Percentiles rank a stretch among this genome's conserved stretches.
Conservation (phyloP, 2,888 invertebrate species). For the Calephelis perditalis region DNA sequence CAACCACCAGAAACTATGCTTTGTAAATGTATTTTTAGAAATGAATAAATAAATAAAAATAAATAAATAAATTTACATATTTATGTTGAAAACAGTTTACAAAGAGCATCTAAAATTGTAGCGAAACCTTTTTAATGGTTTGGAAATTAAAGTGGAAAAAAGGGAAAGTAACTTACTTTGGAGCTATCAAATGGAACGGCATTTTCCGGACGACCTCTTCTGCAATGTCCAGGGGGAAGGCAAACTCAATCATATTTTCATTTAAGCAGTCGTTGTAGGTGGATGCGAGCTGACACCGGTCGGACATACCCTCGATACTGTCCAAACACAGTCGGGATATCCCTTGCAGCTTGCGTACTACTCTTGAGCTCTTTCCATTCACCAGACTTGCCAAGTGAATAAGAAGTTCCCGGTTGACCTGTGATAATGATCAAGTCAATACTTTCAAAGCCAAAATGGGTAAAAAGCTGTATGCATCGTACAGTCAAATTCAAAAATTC, state of each 20-base stretch:
- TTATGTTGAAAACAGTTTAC: too few species aligned
- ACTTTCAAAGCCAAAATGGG: too few species aligned
- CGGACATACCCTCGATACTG: conserved; percentile 64
- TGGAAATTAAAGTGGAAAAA: too few species aligned
- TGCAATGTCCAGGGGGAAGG: conserved; percentile 64
- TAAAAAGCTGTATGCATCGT: too few species aligned
- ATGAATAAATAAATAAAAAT: too few species aligned
- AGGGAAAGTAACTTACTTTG: conserved; percentile 51
- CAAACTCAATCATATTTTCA: conserved; percentile 67
- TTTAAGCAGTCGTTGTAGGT: conserved; percentile 69
- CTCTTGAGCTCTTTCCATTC: conserved; percentile 65
- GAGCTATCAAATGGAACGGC: conserved; percentile 69
- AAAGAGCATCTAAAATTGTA: too few species aligned
- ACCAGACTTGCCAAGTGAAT: conserved; percentile 62
- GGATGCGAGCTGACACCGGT: conserved; percentile 63
- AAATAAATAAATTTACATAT: too few species aligned
- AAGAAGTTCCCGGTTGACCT: conserved; percentile 65
- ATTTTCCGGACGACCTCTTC: conserved; percentile 68
- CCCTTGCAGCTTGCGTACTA: conserved; percentile 60
- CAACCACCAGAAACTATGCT: too few species aligned
- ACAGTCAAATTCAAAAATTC: too few species aligned
- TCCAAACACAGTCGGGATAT: conserved; percentile 64
- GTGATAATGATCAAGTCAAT: conserved; percentile 17
- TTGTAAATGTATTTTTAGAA: too few species aligned
- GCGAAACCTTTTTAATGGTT: too few species aligned